These are phyloP conservation scores for Xiphophorus maculatus DNA, from an alignment of 2,113 vertebrate genomes.

Conservation along the genomic window DNA sequence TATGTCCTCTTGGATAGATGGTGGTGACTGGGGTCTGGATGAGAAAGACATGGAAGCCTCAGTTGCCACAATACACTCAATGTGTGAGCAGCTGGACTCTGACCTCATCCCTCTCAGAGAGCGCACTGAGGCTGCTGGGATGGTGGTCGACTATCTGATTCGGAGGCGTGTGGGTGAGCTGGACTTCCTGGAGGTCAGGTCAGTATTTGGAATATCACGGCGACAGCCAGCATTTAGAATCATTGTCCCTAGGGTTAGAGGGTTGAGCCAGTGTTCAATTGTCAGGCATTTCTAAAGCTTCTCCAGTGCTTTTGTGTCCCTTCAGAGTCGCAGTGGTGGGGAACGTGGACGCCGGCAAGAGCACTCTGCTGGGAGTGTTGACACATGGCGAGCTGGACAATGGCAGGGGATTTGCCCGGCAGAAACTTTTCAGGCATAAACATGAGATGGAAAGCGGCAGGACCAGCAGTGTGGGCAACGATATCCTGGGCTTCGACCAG, in stretches of 20 bases:
- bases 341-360: slow-evolving; percentile 97
- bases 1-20: slow-evolving; percentile 79
- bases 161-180: slow-evolving; percentile 94
- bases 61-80: slow-evolving; percentile 91
- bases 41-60: slow-evolving; percentile 96
- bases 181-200: slow-evolving; percentile 99
- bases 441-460: slow-evolving; percentile 97
- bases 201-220: slow-evolving; percentile 50
- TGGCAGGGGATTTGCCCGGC: slow-evolving; percentile 94
- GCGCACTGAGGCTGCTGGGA: slow-evolving; percentile 89
- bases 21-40: slow-evolving; percentile 93
- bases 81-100: slow-evolving; percentile 93
- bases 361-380: slow-evolving; percentile 93
- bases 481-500: slow-evolving; percentile 97
- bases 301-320: not conserved
- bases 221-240: not conserved
- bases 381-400: slow-evolving; percentile 97
- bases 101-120: slow-evolving; percentile 93
- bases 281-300: not conserved
- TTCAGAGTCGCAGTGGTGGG: slow-evolving; percentile 95
- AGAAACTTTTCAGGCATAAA: slow-evolving; percentile 98
- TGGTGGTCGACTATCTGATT: slow-evolving; percentile 93
- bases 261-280: not conserved
- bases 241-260: not conserved
- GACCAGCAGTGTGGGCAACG: slow-evolving; percentile 98